Percentiles rank a stretch among this genome's conserved stretches.
phyloP scores from a whole-genome alignment of 2,113 vertebrate genomes.

The Terrapene triunguis region DNA sequence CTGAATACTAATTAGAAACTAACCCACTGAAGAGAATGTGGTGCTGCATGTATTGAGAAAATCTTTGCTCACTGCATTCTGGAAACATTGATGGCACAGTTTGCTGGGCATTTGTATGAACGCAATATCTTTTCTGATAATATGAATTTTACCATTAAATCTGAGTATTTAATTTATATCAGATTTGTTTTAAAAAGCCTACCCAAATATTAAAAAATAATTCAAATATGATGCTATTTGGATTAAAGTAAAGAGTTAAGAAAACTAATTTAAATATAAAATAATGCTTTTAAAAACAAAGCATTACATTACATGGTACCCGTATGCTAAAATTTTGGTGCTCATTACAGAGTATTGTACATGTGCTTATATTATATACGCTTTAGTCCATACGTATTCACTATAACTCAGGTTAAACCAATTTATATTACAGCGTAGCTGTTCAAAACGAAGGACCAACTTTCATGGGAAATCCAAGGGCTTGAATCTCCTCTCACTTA shows the following conservation, averaged over 20 bases:
- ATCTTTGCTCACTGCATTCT: constrained; percentile 33
- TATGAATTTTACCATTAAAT: neutral
- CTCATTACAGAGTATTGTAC: neutral
- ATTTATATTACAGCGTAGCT: neutral
- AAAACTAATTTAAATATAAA: neutral
- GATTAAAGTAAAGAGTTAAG: neutral
- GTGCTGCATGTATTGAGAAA: constrained; percentile 56
- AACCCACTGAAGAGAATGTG: constrained; percentile 28
- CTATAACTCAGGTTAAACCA: rapidly evolving
- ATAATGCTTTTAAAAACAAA: neutral
- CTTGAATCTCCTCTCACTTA: neutral
- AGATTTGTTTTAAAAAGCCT: neutral
- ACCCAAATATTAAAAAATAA: neutral
- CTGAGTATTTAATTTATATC: neutral
- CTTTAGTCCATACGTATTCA: neutral
- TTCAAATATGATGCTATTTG: neutral
- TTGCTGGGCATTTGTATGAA: neutral
- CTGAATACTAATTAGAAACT: constrained; percentile 47
- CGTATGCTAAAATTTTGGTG: neutral
- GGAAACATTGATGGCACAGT: constrained; percentile 49
- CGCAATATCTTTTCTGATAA: neutral
- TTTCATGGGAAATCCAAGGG: neutral
- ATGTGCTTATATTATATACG: neutral
- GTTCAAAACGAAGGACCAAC: neutral
- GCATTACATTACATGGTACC: neutral